These are phyloP conservation scores for Tethea ocularis DNA, from an alignment of 2,888 invertebrate species.

Conservation along the genomic window DNA sequence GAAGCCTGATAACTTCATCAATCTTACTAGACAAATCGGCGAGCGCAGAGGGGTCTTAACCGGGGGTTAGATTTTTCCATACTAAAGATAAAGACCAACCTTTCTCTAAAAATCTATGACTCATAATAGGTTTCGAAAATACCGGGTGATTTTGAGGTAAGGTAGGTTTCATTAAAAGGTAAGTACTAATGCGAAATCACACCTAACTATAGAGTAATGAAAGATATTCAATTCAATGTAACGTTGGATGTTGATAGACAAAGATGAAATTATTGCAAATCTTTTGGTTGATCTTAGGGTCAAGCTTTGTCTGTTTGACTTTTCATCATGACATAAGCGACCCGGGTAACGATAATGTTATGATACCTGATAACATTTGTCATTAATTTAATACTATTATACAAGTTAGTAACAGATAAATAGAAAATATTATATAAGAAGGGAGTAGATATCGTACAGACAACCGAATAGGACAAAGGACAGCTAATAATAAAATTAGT, in stretches of 20 bases:
- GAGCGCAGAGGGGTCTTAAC: too few relatives aligned
- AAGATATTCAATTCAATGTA: slow-evolving; percentile 25
- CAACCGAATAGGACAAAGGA: neutral
- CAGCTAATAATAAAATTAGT: neutral
- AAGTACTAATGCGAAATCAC: slow-evolving; percentile 24
- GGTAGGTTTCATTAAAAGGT: slow-evolving; percentile 13
- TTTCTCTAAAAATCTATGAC: too few relatives aligned
- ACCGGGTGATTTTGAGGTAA: neutral
- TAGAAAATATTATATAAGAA: neutral
- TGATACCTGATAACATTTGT: slow-evolving; percentile 40
- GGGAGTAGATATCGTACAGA: neutral
- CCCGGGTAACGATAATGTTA: slow-evolving; percentile 37
- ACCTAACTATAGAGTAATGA: slow-evolving; percentile 19
- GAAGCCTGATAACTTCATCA: too few relatives aligned
- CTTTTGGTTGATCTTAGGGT: slow-evolving; percentile 31
- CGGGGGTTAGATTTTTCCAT: too few relatives aligned
- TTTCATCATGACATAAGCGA: slow-evolving; percentile 23
- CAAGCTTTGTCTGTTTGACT: slow-evolving; percentile 38
- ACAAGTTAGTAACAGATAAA: too few relatives aligned
- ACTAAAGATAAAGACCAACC: too few relatives aligned
- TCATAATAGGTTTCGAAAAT: too few relatives aligned
- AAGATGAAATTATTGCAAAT: slow-evolving; percentile 28
- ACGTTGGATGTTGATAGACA: slow-evolving; percentile 31
- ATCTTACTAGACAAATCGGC: too few relatives aligned
- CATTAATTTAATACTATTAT: slow-evolving; percentile 33